phyloP scores from a whole-genome alignment of 2,113 vertebrate genomes.

The Sceloporus tristichus region DNA sequence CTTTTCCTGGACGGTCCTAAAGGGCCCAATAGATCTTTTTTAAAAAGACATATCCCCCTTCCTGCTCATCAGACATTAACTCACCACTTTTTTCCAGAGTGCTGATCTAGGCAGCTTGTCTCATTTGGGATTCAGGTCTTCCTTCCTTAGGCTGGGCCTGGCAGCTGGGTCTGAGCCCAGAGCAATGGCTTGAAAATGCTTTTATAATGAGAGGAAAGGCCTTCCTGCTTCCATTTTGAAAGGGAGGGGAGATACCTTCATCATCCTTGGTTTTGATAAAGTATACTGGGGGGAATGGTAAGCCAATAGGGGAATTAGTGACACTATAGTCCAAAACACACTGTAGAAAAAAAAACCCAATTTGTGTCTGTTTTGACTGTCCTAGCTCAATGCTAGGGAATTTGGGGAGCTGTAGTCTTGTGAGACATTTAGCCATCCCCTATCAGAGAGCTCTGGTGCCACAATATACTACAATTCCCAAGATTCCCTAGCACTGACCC shows the following conservation, averaged over 20 bases:
- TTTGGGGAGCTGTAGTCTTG: no score
- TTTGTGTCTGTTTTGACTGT: no score
- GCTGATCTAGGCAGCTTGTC: constrained; percentile 24
- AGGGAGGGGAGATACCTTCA: not conserved
- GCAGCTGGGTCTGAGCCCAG: constrained; percentile 3
- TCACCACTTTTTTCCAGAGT: constrained; percentile 4
- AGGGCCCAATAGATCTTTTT: not conserved
- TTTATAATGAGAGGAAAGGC: not conserved
- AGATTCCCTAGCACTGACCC: no score
- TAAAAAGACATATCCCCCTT: not conserved
- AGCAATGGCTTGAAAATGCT: not conserved
- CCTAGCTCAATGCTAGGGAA: no score
- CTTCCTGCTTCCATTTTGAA: not conserved
- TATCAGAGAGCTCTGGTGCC: no score
- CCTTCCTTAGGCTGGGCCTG: not conserved
- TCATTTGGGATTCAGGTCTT: constrained; percentile 23
- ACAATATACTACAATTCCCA: no score
- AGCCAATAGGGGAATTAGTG: no score
- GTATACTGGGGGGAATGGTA: no score
- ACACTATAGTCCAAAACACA: no score
- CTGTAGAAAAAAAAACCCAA: no score
- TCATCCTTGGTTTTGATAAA: not conserved
- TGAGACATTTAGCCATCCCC: no score
- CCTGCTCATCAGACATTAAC: constrained; percentile 6
- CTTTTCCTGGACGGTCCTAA: not conserved